Base-by-base conservation (phyloP, 2,113 vertebrate genomes). In the Micromys minutus region DNA sequence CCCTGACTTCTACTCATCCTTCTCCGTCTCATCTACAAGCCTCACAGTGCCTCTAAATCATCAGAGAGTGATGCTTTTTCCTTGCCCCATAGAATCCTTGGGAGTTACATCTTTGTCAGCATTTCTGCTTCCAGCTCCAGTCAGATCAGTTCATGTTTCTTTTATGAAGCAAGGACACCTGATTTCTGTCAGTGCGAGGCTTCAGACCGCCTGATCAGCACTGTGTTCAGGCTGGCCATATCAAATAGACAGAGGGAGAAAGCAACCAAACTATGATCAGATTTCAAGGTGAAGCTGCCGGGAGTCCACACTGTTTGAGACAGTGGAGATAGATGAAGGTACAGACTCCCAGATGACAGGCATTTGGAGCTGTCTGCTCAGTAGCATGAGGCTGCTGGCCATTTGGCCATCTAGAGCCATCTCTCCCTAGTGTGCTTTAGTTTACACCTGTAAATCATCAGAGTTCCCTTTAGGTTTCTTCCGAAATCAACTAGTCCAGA, bases 111-210 rank as follows among this genome's bases (percentile, higher is more conserved):
- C 98, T 96, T 97, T 97, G 95, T 93, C 96, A 97, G 81, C 97
- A 97, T 93, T 96, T 90, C 89, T 97, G 89, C 87, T 97, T 97
- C 90, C 85, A 97, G 95, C 95, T 98, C 94, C 98, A 95, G 95
- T 98, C 9, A 24, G 96, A 95, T 97, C 39, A 1, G 93, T 98
- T 98, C 98, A 98, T 98, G 94, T 98, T 98, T 97, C 97, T 97
- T 98, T 98, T 97, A 98, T 96, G 97, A 98, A 98, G 96, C 67
- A 94, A 98, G 97, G 98, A 97, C 97, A 98, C 97, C 97, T 98
- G 98, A 98, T 98, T 99, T 98, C 97, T 98, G 97, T 97, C 97
- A 98, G 97, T 89, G 92, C 81, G 97, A 93, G 85, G 89, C 89
- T 98, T 95, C 97, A 96, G 97, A 98, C 91, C 5, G 90, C 97